Percentiles rank a stretch among this genome's conserved stretches.
These are phyloP conservation scores for Protonibea diacanthus DNA, from an alignment of 2,797 vertebrate species.

Conservation along the genomic window DNA sequence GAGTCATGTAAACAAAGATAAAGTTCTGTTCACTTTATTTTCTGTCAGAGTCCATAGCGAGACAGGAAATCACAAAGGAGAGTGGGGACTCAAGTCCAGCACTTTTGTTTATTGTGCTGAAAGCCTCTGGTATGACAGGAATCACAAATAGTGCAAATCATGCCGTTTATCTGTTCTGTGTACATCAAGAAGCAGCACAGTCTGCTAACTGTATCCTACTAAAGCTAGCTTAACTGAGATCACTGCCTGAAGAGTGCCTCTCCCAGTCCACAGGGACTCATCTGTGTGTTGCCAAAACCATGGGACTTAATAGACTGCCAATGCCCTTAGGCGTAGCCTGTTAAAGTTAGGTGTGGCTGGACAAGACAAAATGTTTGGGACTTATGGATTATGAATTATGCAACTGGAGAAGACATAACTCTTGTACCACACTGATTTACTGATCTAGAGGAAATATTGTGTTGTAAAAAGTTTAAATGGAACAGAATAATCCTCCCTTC, in stretches of 20 bases:
- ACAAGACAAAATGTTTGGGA: constrained; percentile 26
- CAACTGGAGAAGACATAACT: constrained; percentile 6
- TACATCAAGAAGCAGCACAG: constrained; percentile 48
- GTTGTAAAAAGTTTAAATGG: not conserved
- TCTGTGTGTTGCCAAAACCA: constrained; percentile 52
- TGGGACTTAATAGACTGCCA: constrained; percentile 48
- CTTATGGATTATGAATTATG: constrained; percentile 20
- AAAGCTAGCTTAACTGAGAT: constrained; percentile 64
- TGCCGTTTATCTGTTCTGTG: constrained; percentile 58
- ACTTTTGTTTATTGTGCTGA: constrained; percentile 72
- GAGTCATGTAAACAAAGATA: constrained; percentile 33
- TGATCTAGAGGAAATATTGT: not conserved
- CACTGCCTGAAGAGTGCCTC: constrained; percentile 64
- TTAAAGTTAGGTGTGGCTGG: constrained; percentile 45
- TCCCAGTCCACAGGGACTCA: constrained; percentile 70
- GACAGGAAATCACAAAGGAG: constrained; percentile 70
- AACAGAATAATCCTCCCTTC: not conserved
- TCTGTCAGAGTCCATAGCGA: constrained; percentile 27
- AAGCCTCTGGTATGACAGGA: constrained; percentile 75
- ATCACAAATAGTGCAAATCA: constrained; percentile 65
- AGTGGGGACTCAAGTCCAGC: constrained; percentile 40
- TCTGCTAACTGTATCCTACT: constrained; percentile 40
- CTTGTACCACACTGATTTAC: not conserved
- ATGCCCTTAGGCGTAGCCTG: constrained; percentile 40
- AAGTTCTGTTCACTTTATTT: constrained; percentile 49